phyloP scores from a whole-genome alignment of 2,113 vertebrate genomes.

The Parus major region DNA sequence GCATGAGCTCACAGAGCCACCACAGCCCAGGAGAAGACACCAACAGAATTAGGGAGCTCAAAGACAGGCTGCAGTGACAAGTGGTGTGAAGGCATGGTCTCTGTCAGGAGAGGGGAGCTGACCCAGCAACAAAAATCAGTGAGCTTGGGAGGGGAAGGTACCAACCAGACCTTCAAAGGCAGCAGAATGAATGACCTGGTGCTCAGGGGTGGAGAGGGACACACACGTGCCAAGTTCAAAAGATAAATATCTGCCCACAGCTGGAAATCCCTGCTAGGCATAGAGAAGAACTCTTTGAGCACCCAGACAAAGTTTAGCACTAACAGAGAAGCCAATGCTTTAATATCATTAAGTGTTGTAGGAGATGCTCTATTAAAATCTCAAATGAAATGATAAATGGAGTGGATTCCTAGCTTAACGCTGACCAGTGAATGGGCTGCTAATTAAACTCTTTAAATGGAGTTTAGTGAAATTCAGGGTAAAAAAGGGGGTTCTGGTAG shows the following conservation, averaged over 20 bases:
- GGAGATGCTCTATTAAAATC: not conserved
- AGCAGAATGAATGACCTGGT: not conserved
- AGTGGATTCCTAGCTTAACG: not conserved
- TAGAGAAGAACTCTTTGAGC: not conserved
- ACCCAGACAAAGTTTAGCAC: accelerated
- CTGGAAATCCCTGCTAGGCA: not conserved
- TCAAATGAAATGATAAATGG: not conserved
- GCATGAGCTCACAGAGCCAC: accelerated
- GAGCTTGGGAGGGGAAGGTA: not conserved
- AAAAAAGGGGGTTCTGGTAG: not conserved
- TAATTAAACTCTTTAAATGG: not conserved
- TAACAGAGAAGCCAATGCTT: not conserved
- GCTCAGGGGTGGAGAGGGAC: not conserved
- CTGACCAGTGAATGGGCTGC: not conserved
- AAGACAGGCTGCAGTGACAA: not conserved
- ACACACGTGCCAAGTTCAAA: not conserved
- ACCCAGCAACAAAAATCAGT: not conserved
- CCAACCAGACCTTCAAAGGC: not conserved
- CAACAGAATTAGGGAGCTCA: not conserved
- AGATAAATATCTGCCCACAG: not conserved
- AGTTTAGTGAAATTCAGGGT: not conserved
- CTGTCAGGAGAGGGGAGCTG: not conserved
- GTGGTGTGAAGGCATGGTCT: not conserved
- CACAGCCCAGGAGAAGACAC: not conserved
- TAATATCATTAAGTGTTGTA: not conserved